Evolutionary conservation across 2,888 invertebrate genomes (phyloP), one percentile per base, ranked within the genome.

Genomic region (Melieria omissa): DNA sequence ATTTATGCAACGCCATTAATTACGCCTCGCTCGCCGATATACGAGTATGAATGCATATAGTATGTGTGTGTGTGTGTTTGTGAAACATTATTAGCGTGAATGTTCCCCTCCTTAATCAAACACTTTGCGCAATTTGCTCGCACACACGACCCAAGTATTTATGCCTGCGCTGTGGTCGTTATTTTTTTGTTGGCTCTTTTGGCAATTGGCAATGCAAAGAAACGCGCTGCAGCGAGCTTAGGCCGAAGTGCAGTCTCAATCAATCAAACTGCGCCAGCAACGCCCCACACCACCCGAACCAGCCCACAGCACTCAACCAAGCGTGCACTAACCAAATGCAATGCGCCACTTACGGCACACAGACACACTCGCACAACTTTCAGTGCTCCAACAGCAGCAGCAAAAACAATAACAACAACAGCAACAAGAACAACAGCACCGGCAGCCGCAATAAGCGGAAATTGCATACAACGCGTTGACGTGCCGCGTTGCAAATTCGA

Each of bases 191-290:
- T 44, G 5, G 58, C 16, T 16, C 46, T 57, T 60, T 70, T 57
- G 45, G 57, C 65, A 58, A 65, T 65, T 70, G 70, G 49, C 57
- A 41, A 65, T 64, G 64, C 70, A 70, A n/a, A 45, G 16, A 16
- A 55, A 69, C 55, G 62, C 46, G 44, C 61, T 14, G 46, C n/a
- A 45, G 54, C 54, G 55, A 45, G 63, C 6, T 55, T n/a, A 62
- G 29, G 29, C 45, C 49, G 55, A 54, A 78, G 77, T 82, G 81
- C 81, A 82, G 78, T 83, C 80, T 78, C 80, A 82, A 84, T 84
- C 84, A 83, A 82, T 83, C 84, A 83, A 80, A 77, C 74, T 75
- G 72, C 60, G 52, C 60, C 67, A 67, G 67, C 60, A 67, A 67
- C 67, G 67, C 67, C 63, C 67, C 54, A 67, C 67, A 61, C 67